Base-by-base conservation (phyloP, 2,113 vertebrate genomes). In the Carassius gibelio region DNA sequence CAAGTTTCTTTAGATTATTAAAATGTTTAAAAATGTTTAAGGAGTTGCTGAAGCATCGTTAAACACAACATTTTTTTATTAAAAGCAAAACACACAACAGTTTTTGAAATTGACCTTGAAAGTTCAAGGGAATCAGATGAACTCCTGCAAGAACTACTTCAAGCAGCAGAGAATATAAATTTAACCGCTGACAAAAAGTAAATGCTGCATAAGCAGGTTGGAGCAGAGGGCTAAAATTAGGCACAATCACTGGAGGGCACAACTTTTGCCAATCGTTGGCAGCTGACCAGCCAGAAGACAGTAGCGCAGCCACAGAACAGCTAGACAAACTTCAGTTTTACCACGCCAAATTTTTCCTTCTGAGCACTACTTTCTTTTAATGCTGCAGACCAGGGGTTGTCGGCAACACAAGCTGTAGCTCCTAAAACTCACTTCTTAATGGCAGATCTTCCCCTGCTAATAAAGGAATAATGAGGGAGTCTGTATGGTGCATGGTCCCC, bases 141-240 rank as follows among this genome's bases (percentile, higher is more conserved):
- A 81, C 78, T 81, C 34, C 23, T 30, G 21, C 3, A 45, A 64
- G 57, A 80, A 61, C 59, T 30, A 23, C 79, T 68, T 68, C 45
- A 81, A 81, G 59, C 79, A 52, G 15, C 61, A 66, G 64, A 85
- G 64, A 83, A 83, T 30, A 36, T 75, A 55, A 83, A 66, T 80
- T 36, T 71, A 82, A 55, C 59, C 59, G 5, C n/a, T 42, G 36
- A 68, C 82, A 71, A 75, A 75, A 79, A 48, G 30, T 81, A 52
- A 62, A 57, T 84, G 72, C 75, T 62, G 75, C 59, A 57, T 80
- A 75, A 75, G 68, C 55, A 75, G 52, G 57, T 15, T 57, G 26
- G 5, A 78, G 62, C 34, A 15, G 57, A 74, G 55, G 36, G 79
- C 66, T 83, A 87, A 82, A 88, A 72, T 75, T 87, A 78, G 85